These are phyloP conservation scores for Nephrotoma flavescens DNA, from an alignment of 2,888 invertebrate species.

Conservation along the genomic window DNA sequence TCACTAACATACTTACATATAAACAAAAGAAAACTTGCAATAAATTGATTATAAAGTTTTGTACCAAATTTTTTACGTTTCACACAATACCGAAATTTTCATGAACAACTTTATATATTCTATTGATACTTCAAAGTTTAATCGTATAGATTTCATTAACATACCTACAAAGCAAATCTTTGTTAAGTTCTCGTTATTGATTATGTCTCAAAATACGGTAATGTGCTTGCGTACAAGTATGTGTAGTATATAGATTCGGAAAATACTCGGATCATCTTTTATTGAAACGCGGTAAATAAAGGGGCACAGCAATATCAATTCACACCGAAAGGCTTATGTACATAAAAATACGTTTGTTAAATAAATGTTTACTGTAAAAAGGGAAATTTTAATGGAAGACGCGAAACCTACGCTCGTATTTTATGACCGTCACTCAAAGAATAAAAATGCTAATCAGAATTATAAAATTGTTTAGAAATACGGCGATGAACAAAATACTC, in stretches of 20 bases:
- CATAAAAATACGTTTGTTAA: neutral
- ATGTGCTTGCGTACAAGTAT: neutral
- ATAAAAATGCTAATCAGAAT: neutral
- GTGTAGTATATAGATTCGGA: neutral
- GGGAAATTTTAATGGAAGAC: neutral
- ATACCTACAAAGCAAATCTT: neutral
- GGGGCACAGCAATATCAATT: neutral
- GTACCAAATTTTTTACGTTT: neutral
- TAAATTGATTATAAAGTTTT: neutral
- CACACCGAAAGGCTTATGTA: neutral
- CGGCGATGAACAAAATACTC: neutral
- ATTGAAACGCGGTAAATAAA: neutral
- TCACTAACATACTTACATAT: neutral
- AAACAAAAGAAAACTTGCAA: neutral
- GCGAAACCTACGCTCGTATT: neutral
- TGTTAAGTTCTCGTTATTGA: neutral
- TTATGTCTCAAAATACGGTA: neutral
- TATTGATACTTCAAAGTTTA: neutral
- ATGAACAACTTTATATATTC: neutral
- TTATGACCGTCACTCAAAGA: neutral
- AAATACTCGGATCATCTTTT: neutral
- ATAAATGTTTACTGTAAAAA: neutral
- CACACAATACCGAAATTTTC: neutral
- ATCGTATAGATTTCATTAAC: neutral
- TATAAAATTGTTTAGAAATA: neutral